Base-by-base conservation (phyloP, 2,888 invertebrate species). In the Morpho deidamia region DNA sequence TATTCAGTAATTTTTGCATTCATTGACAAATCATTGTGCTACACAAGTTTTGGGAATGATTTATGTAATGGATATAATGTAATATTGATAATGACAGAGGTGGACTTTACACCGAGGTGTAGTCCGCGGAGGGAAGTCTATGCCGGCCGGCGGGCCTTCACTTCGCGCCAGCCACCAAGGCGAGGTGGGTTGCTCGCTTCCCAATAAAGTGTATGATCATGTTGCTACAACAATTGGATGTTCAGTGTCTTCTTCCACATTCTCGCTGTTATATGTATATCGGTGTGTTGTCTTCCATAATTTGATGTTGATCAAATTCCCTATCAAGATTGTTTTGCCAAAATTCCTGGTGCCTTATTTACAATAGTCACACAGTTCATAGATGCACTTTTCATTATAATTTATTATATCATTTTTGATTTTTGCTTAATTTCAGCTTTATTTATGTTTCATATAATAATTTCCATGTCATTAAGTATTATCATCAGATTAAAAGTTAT, bases 81-180 rank as follows among this genome's bases (percentile, higher is more conserved):
- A 63, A 67, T 83, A 69, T 84, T 84, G 74, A 72, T 74, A 80
- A 78, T 77, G 74, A 78, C 93, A 94, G 94, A 94, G 94, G 92
- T 94, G 94, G 95, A 94, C 93, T 87, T 91, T 93, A 90, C 94
- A 94, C 87, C 94, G 94, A 78, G 94, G 94, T 90, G 93, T 94
- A 81, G 92, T 94, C 76, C 93, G 94, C 83, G 93, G 93, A 85
- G 92, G 91, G 81, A 90, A 91, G 77, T 66, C 66, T 66, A 88
- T 90, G 64, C 89, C 91, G 69, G 84, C 88, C 69, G 78, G 86
- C 72, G 90, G 86, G 72, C 83, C 87, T 67, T 71, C 89, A 65
- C 83, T 72, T 59, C 83, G 83, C 66, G 83, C 85, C 71, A 82
- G 85, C 70, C 83, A 81, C 61, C 74, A 70, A 71, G 77, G 83